Percentiles rank a stretch among this genome's conserved stretches.
These are phyloP conservation scores for Falco cherrug DNA, from an alignment of 2,797 vertebrate genomes.

Conservation along the genomic window DNA sequence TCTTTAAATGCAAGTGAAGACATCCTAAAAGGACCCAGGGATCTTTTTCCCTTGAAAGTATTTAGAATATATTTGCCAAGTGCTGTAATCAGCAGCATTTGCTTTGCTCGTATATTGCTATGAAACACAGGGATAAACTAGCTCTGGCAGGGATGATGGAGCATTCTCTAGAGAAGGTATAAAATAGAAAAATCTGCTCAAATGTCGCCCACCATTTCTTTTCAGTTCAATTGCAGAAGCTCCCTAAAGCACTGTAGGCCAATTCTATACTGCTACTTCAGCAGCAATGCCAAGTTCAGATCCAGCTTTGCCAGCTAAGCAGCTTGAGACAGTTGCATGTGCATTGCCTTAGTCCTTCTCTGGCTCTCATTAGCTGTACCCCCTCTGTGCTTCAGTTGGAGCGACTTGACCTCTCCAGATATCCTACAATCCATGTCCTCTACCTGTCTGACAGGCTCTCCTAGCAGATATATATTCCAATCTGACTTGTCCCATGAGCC, in stretches of 20 bases:
- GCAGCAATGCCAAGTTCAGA: conserved; percentile 31
- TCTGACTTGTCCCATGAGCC: neutral
- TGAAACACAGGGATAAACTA: conserved; percentile 15
- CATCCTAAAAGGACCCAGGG: neutral
- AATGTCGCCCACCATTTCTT: neutral
- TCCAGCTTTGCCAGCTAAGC: conserved; percentile 48
- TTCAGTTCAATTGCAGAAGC: conserved; percentile 1
- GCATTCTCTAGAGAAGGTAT: conserved; percentile 16
- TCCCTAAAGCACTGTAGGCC: conserved; percentile 22
- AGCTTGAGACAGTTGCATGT: conserved; percentile 34
- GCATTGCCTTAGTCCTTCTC: neutral
- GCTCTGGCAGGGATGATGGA: conserved; percentile 8
- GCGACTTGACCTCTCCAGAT: neutral
- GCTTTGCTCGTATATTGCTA: neutral
- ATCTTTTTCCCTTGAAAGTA: neutral
- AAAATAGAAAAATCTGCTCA: conserved; percentile 51
- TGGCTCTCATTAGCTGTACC: neutral
- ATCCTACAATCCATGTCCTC: neutral
- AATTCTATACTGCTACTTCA: conserved; percentile 11
- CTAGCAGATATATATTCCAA: neutral
- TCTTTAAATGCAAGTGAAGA: neutral
- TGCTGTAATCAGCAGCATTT: conserved; percentile 43
- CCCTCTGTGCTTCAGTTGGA: neutral
- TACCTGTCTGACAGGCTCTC: neutral
- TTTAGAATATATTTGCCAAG: neutral